A percentile compares a stretch with the other conserved stretches of the same genome.
Evolutionary conservation across 1,140 invertebrate genomes (phyloP).

Genomic region (Pristionchus pacificus): DNA sequence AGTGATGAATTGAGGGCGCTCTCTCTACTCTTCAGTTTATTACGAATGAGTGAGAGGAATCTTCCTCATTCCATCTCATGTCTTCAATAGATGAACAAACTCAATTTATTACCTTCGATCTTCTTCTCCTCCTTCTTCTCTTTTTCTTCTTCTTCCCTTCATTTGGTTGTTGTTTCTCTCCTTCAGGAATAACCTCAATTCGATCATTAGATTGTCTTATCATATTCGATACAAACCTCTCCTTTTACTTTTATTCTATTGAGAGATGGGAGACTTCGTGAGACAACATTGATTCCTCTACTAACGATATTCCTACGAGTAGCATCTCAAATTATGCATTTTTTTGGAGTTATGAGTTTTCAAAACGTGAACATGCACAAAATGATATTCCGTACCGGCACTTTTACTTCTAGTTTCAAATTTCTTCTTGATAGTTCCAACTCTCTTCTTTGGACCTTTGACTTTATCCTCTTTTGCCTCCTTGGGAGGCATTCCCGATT

Average conservation of each 20-base stretch:
- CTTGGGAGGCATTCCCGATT: neutral
- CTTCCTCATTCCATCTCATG: too few species aligned
- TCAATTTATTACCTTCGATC: slow-evolving; percentile 12
- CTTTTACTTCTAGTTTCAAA: slow-evolving; percentile 16
- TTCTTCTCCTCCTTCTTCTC: slow-evolving; percentile 19
- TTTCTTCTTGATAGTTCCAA: slow-evolving; percentile 11
- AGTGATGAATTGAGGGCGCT: too few species aligned
- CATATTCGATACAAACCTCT: neutral
- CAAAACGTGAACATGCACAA: neutral
- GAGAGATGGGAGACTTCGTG: neutral
- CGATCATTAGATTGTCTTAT: neutral
- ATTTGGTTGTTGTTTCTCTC: slow-evolving; percentile 7
- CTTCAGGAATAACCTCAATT: too few species aligned
- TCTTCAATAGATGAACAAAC: too few species aligned
- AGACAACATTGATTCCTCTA: neutral
- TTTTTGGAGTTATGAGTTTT: slow-evolving; percentile 18
- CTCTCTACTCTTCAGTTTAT: too few species aligned
- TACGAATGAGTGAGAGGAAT: too few species aligned
- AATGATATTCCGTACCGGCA: slow-evolving; percentile 15
- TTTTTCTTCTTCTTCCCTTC: slow-evolving; percentile 19
- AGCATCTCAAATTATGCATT: slow-evolving; percentile 7
- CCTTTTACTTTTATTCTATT: neutral
- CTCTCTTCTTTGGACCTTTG: slow-evolving; percentile 11
- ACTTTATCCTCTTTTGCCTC: neutral
- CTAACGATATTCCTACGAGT: neutral